A percentile compares a stretch with the other conserved stretches of the same genome.
phyloP scores from a whole-genome alignment of 2,888 invertebrate genomes.

The Tortricodes alternella region DNA sequence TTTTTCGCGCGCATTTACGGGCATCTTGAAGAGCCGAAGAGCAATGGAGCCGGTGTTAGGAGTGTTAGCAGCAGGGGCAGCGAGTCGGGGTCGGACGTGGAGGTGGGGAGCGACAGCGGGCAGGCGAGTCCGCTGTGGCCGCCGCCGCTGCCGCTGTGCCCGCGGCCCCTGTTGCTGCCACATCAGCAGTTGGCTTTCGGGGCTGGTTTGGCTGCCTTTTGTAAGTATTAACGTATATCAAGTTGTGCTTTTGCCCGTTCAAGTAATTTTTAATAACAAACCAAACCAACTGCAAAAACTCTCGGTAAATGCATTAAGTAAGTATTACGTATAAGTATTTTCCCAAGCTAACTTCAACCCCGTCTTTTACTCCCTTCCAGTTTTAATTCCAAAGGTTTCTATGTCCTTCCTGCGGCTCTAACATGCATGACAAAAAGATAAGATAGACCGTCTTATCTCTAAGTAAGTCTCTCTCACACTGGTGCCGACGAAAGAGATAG shows the following conservation, averaged over 20 bases:
- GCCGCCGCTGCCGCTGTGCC: constrained; percentile 70
- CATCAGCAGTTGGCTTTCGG: constrained; percentile 83
- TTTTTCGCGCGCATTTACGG: constrained; percentile 92
- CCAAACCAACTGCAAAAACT: too few relatives aligned
- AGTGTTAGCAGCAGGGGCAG: constrained; percentile 49
- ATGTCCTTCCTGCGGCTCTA: too few relatives aligned
- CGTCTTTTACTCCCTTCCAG: too few relatives aligned
- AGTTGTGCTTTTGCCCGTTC: background rate
- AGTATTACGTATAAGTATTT: too few relatives aligned
- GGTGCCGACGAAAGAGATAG: too few relatives aligned
- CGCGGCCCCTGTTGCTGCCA: constrained; percentile 67
- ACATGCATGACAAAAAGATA: too few relatives aligned
- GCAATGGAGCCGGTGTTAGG: constrained; percentile 35
- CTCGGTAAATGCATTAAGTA: too few relatives aligned
- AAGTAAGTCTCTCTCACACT: too few relatives aligned
- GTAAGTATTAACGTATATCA: constrained; percentile 79
- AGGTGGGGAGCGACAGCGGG: constrained; percentile 48
- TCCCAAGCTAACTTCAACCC: too few relatives aligned
- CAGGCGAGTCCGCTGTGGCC: constrained; percentile 50
- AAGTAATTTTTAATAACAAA: too few relatives aligned
- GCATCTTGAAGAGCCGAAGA: constrained; percentile 83
- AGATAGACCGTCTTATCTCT: too few relatives aligned
- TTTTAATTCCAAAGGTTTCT: too few relatives aligned
- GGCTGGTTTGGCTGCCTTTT: constrained; percentile 81
- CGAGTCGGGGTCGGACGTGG: constrained; percentile 76